Evolutionary conservation across 1,140 invertebrate species (phyloP).

Genomic region (Panagrolaimus sp.): DNA sequence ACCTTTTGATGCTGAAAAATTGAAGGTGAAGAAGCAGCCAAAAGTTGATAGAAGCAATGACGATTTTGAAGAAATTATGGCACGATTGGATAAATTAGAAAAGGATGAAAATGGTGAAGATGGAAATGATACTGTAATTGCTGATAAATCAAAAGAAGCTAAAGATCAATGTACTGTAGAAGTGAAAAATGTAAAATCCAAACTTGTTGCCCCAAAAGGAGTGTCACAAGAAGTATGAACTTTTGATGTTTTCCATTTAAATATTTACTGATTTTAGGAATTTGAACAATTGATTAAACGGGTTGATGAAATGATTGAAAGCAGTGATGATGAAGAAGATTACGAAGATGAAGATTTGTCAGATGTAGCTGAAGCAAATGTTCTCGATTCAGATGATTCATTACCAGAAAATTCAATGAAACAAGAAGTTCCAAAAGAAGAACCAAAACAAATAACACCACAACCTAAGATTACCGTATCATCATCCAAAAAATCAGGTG

Average conservation of each 20-base stretch:
- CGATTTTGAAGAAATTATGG: neutral
- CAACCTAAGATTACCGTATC: neutral
- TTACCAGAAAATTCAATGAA: neutral
- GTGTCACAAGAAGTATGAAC: neutral
- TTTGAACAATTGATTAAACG: neutral
- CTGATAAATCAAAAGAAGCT: neutral
- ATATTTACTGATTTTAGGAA: neutral
- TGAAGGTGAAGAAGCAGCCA: neutral
- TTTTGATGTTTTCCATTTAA: neutral
- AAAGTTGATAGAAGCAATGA: neutral
- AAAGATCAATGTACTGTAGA: neutral
- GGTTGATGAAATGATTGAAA: neutral
- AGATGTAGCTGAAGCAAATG: neutral
- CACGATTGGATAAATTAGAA: slow-evolving; percentile 3
- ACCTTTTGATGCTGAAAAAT: neutral
- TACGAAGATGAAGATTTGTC: neutral
- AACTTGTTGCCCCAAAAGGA: neutral
- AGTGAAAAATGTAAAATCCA: too few species aligned
- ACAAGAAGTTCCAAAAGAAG: neutral
- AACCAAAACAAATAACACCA: neutral
- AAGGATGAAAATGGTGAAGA: neutral
- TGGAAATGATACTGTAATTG: neutral
- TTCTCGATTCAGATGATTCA: neutral
- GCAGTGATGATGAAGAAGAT: neutral
- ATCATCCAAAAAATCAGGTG: neutral